A percentile compares a stretch with the other conserved stretches of the same genome.
These are phyloP conservation scores for Eupithecia abbreviata DNA, from an alignment of 2,888 invertebrate genomes.

Conservation along the genomic window DNA sequence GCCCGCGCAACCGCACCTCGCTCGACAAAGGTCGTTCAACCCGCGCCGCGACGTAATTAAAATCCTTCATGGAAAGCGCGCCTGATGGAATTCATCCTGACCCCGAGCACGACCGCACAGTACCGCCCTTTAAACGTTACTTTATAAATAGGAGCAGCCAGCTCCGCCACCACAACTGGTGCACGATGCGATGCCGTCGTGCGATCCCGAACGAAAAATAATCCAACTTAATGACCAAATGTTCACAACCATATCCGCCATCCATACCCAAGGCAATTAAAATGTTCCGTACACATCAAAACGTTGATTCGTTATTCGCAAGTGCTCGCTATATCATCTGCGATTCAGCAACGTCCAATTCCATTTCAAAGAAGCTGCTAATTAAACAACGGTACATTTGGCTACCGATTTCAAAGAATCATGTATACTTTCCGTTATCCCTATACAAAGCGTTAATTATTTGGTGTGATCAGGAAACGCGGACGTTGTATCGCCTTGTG, in stretches of 20 bases:
- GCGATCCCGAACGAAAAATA: conserved; percentile 39
- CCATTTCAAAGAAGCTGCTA: conserved; percentile 34
- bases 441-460: conserved; percentile 44
- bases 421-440: conserved; percentile 37
- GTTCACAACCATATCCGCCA: conserved; percentile 20
- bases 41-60: conserved; percentile 77
- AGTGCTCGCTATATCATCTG: conserved; percentile 28
- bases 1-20: conserved; percentile 60
- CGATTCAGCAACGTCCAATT: conserved; percentile 34
- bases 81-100: conserved; percentile 80
- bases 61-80: conserved; percentile 82
- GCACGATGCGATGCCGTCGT: conserved; percentile 45
- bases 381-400: conserved; percentile 41
- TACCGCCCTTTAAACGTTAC: conserved; percentile 74
- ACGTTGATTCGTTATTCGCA: conserved; percentile 30
- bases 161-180: conserved; percentile 44
- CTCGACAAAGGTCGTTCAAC: conserved; percentile 66
- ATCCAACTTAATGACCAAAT: conserved; percentile 39
- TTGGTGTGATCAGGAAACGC: conserved; percentile 63
- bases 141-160: conserved; percentile 76
- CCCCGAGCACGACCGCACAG: conserved; percentile 73
- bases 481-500: conserved; percentile 74
- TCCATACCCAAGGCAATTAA: conserved; percentile 16
- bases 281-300: conserved; percentile 13
- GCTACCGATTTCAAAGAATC: conserved; percentile 36